Conservation (phyloP, 2,888 invertebrate species). For the Drosophila rubida region DNA sequence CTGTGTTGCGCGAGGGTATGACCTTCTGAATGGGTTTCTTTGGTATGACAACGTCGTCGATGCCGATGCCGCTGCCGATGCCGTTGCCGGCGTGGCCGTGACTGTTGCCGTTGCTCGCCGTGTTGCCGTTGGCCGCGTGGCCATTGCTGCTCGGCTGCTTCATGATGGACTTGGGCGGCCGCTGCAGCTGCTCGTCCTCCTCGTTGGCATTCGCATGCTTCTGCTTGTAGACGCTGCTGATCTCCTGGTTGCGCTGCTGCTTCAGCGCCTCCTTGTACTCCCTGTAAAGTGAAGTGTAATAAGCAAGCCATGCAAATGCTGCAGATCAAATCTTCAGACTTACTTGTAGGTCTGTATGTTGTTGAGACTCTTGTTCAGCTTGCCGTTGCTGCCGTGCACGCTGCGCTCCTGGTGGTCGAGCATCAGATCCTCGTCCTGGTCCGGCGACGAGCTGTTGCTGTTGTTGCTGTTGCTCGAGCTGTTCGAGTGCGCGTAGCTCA, state of each 20-base stretch:
- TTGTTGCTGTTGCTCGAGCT: slow-evolving; percentile 79
- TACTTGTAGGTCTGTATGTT: slow-evolving; percentile 85
- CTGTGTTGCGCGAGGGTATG: slow-evolving; percentile 89
- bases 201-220: slow-evolving; percentile 73
- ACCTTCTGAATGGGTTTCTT: slow-evolving; percentile 92
- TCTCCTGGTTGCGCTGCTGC: slow-evolving; percentile 93
- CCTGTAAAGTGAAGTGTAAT: slow-evolving; percentile 86
- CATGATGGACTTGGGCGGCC: slow-evolving; percentile 83
- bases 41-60: slow-evolving; percentile 82
- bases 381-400: slow-evolving; percentile 75
- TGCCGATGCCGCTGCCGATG: slow-evolving; percentile 55
- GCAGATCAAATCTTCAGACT: neutral
- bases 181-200: slow-evolving; percentile 67
- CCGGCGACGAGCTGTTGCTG: slow-evolving; percentile 83
- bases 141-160: slow-evolving; percentile 71
- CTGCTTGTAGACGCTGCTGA: slow-evolving; percentile 88
- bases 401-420: slow-evolving; percentile 76
- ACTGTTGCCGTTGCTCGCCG: slow-evolving; percentile 34
- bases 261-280: slow-evolving; percentile 96
- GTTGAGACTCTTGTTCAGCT: slow-evolving; percentile 81
- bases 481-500: slow-evolving; percentile 76
- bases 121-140: slow-evolving; percentile 38
- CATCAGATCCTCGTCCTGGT: slow-evolving; percentile 81
- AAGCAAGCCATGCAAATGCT: neutral
- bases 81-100: slow-evolving; percentile 41